A percentile compares a stretch with the other conserved stretches of the same genome.
These are phyloP conservation scores for Drosophila neocordata DNA, from an alignment of 1,140 invertebrate species.

Conservation along the genomic window DNA sequence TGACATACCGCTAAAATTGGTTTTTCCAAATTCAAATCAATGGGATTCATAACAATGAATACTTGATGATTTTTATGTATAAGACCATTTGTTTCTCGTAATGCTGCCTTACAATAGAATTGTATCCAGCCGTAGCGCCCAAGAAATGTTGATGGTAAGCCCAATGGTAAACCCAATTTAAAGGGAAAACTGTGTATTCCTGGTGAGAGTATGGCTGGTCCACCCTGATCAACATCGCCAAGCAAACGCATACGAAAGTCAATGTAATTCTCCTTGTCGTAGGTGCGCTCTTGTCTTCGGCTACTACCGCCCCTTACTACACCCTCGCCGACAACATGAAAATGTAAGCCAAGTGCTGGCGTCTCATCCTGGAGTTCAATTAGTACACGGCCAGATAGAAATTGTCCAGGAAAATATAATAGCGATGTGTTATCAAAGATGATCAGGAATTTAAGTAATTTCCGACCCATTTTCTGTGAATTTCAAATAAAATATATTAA, in stretches of 20 bases:
- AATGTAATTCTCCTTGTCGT: conserved; percentile 97
- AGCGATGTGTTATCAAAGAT: conserved; percentile 96
- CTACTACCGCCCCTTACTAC: conserved; percentile 90
- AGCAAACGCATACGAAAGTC: conserved; percentile 96
- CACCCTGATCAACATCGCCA: conserved; percentile 91
- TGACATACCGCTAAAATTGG: conserved; percentile 91
- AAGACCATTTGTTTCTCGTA: conserved; percentile 93
- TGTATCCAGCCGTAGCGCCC: conserved; percentile 98
- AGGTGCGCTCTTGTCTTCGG: conserved; percentile 90
- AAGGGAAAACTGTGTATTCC: conserved; percentile 98
- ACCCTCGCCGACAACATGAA: conserved; percentile 96
- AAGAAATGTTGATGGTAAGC: conserved; percentile 95
- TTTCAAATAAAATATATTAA: too few relatives aligned
- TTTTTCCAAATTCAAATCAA: conserved; percentile 96
- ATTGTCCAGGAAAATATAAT: conserved; percentile 95
- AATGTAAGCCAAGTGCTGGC: conserved; percentile 93
- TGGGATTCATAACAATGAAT: conserved; percentile 98
- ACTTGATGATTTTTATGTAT: conserved; percentile 98
- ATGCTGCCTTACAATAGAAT: conserved; percentile 95
- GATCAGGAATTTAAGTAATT: conserved; percentile 96
- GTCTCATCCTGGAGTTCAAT: conserved; percentile 97
- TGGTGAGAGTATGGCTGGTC: conserved; percentile 92
- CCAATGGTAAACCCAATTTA: conserved; percentile 94
- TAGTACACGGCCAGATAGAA: conserved; percentile 94
- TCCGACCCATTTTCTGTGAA: conserved; percentile 87